Base-by-base conservation (phyloP, 2,888 invertebrate species). In the Drosophila gaucha region DNA sequence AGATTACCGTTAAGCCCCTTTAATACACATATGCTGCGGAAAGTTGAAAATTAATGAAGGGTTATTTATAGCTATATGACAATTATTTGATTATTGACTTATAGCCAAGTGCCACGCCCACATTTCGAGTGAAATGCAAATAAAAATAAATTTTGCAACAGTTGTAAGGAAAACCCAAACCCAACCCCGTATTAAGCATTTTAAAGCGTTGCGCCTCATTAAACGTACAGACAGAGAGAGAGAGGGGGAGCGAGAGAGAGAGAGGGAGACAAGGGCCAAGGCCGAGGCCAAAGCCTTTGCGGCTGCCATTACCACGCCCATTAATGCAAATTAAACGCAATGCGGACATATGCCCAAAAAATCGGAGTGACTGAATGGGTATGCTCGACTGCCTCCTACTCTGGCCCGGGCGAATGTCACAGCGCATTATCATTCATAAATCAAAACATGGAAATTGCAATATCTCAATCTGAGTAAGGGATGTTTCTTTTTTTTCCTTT, bases 341-440 rank as follows among this genome's bases (percentile, higher is more conserved):
- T 83, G 68, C 76, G 64, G 78, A 87, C 90, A 89, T 88, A 89
- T 90, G 89, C 89, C 77, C 60, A 14, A 30, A 49, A 78, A 80
- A 67, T 14, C 26, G n/a, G 3, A 33, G 14, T 22, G 14, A 16
- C 47, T 47, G 59, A 44, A 24, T 26, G 43, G 43, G 43, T 12
- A 28, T 49, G 39, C 43, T 18, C 38, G 43, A 54, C 18, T 31
- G 38, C 3, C 35, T 57, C 9, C 20, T 49, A n/a, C n/a, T n/a
- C n/a, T n/a, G n/a, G 52, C 35, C 50, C 52, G 35, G 70, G 60
- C 41, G 24, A 30, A 78, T 89, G 90, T 90, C 90, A 89, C 77
- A 84, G 80, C 88, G 74, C 80, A 90, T 90, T 91, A 90, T 88
- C 86, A 84, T 89, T 89, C 90, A 90, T 90, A 90, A 90, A 91